Conservation (phyloP, 2,888 invertebrate species). For the Tipula vernalis region DNA sequence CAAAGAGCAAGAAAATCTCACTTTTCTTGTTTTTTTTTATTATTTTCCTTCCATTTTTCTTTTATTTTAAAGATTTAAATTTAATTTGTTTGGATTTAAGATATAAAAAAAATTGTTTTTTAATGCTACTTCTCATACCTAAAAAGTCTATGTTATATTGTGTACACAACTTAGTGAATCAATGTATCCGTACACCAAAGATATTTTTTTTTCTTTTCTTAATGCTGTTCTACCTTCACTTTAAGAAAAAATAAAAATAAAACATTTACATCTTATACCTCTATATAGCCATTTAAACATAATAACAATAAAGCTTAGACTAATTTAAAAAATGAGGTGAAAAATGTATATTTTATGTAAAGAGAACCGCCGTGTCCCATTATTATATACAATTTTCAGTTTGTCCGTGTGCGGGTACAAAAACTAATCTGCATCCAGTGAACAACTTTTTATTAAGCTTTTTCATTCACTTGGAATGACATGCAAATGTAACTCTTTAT, state of each 20-base stretch:
- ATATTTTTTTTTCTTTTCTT: background rate
- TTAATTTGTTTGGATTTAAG: conserved; percentile 11
- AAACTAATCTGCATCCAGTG: background rate
- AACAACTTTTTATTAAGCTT: background rate
- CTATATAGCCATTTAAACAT: background rate
- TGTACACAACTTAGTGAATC: conserved; percentile 12
- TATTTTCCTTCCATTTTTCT: background rate
- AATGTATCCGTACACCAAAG: background rate
- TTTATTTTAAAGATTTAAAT: conserved; percentile 9
- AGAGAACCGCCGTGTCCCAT: background rate
- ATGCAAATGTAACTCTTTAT: background rate
- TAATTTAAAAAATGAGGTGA: background rate
- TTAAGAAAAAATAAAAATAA: background rate
- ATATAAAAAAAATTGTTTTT: background rate
- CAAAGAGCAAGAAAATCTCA: background rate
- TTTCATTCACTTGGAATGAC: background rate
- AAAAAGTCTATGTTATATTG: background rate
- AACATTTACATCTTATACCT: background rate
- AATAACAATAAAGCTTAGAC: background rate
- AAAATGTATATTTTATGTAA: background rate
- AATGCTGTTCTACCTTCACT: background rate
- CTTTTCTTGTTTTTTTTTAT: background rate
- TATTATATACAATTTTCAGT: background rate
- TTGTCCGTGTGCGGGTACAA: background rate
- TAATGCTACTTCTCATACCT: background rate